Base-by-base conservation (phyloP, 2,888 invertebrate genomes). In the Diadromus collaris region DNA sequence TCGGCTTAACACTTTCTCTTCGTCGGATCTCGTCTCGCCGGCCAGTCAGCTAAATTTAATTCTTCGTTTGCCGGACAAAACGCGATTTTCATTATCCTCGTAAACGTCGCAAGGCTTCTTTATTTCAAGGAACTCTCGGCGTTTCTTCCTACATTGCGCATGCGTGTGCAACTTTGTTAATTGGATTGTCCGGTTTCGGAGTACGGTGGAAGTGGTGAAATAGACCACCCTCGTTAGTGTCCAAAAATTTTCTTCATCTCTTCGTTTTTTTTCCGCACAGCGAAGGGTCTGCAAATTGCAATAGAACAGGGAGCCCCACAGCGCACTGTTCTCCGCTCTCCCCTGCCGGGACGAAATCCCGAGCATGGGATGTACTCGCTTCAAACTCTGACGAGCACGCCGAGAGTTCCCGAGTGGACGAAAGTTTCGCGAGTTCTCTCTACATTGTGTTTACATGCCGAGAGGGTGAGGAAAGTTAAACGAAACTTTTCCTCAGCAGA, bases 1-100 rank as follows among this genome's bases (percentile, higher is more conserved):
- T 56, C 56, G 41, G 56, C 29, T n/a, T 38, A 19, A 19, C 44
- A 68, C 68, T 68, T 68, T 68, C 68, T 56, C 68, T 41, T 68
- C 56, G 16, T 41, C 41, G 68, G 44, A 58, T 58, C 21, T 29
- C 44, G 24, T 21, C 13, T 58, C 29, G 6, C 21, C 1, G 38
- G 16, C n/a, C 34, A 29, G 44, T 44, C 58, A 32, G 56, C 41
- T 38, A 56, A 38, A 6, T 56, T 21, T 3, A 56, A 6, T 41
- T 68, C 1, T 19, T 60, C 24, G 24, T 60, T 60, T 60, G 34
- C 13, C 34, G 34, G 34, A 19, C 19, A 10, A n/a, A 34, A 34
- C 10, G 24, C 10, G 10, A 16, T 32, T 16, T 32, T 34, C 34
- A 19, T 58, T 32, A 38, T 38, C 56, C 9, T 51, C 51, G 87